Conservation (phyloP, 2,797 vertebrate species). For the Miichthys miiuy region DNA sequence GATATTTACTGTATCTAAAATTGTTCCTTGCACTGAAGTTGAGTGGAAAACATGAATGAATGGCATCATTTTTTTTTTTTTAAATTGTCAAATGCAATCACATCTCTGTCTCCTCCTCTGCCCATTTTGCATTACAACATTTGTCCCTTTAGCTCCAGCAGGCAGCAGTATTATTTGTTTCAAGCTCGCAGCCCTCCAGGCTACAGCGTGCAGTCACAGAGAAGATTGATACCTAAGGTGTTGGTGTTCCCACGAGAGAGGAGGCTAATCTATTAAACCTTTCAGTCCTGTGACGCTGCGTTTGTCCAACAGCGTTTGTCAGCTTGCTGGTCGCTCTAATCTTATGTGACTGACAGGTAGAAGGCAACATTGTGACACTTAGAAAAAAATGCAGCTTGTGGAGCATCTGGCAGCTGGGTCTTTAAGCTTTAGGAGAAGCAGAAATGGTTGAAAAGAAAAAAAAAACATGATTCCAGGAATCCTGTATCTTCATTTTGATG, state of each 20-base stretch:
- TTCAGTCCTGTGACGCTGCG: conserved; percentile 61
- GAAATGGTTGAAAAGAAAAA: conserved; percentile 36
- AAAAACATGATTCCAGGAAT: conserved; percentile 28
- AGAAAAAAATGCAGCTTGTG: conserved; percentile 36
- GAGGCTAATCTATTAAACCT: conserved; percentile 75
- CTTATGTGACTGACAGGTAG: conserved; percentile 75
- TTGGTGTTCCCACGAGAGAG: conserved; percentile 58
- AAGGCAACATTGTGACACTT: conserved; percentile 67
- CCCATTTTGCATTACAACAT: conserved; percentile 42
- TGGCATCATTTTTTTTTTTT: conserved; percentile 20
- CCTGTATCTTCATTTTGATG: conserved; percentile 38
- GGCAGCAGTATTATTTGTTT: conserved; percentile 53
- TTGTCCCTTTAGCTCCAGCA: conserved; percentile 17
- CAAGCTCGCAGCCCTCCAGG: conserved; percentile 29
- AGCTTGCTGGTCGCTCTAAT: conserved; percentile 71
- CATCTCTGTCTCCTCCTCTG: conserved; percentile 30
- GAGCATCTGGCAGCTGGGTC: conserved; percentile 45
- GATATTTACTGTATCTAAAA: background rate
- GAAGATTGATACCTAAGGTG: conserved; percentile 70
- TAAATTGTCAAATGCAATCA: conserved; percentile 34
- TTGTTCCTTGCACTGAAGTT: background rate
- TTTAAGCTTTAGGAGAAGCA: conserved; percentile 42
- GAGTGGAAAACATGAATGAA: conserved; percentile 8
- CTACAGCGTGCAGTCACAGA: conserved; percentile 37
- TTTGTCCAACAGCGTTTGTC: conserved; percentile 80